These are phyloP conservation scores for Gallirallus australis DNA, from an alignment of 2,797 vertebrate genomes.

Conservation along the genomic window DNA sequence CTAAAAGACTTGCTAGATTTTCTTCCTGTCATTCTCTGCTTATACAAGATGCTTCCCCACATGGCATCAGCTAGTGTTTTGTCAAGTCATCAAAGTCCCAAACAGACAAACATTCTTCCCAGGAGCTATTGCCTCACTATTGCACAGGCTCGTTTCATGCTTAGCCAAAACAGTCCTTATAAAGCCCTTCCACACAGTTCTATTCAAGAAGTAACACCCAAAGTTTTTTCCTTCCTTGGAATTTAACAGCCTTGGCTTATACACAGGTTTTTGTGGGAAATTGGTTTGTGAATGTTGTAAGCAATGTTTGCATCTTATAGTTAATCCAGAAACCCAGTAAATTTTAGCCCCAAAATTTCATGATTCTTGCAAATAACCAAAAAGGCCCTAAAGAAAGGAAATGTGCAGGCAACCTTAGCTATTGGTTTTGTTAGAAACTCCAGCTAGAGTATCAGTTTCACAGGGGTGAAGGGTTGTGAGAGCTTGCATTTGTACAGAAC, in stretches of 20 bases:
- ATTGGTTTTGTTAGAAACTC: neutral
- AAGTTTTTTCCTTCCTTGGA: neutral
- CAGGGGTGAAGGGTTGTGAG: neutral
- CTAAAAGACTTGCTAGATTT: neutral
- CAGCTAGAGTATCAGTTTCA: neutral
- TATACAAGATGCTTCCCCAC: constrained; percentile 9
- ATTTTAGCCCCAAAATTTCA: neutral
- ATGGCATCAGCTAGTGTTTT: constrained; percentile 14
- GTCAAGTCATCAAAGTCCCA: constrained; percentile 30
- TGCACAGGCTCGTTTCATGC: neutral
- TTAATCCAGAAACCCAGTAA: neutral
- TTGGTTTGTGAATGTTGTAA: neutral
- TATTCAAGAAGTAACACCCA: neutral
- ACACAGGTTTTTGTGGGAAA: neutral
- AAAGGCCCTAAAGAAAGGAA: neutral
- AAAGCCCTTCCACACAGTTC: neutral
- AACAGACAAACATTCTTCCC: constrained; percentile 11
- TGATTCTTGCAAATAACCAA: neutral
- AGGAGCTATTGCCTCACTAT: neutral
- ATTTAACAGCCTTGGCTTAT: neutral
- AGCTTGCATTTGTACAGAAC: neutral
- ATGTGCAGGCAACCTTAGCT: neutral
- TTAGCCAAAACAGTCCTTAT: constrained; percentile 18
- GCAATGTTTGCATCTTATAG: neutral
- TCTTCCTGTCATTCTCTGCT: constrained; percentile 36